phyloP scores from a whole-genome alignment of 2,888 invertebrate genomes.

The Carcina quercana region DNA sequence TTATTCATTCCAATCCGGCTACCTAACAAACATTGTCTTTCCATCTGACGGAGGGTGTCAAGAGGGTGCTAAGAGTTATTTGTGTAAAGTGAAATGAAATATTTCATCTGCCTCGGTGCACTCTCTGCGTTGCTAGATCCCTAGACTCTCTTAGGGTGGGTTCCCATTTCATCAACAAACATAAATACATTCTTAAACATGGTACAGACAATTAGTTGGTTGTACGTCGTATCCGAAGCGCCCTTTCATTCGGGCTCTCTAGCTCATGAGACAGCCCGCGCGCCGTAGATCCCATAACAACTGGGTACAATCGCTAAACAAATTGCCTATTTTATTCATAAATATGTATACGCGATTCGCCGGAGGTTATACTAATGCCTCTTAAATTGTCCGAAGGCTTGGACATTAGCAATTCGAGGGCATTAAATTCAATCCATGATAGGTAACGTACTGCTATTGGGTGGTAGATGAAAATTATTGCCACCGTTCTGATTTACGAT shows the following conservation, averaged over 20 bases:
- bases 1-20: too few relatives aligned
- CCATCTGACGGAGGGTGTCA: too few relatives aligned
- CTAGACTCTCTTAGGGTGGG: too few relatives aligned
- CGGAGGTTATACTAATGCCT: slow-evolving; percentile 46
- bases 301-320: slow-evolving; percentile 22
- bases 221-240: slow-evolving; percentile 41
- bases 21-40: too few relatives aligned
- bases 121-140: too few relatives aligned
- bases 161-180: too few relatives aligned
- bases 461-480: slow-evolving; percentile 43
- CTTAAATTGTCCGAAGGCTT: slow-evolving; percentile 51
- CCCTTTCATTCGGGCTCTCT: slow-evolving; percentile 32
- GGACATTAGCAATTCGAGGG: slow-evolving; percentile 40
- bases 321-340: slow-evolving; percentile 53
- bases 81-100: too few relatives aligned
- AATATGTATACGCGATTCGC: slow-evolving; percentile 54
- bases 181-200: too few relatives aligned
- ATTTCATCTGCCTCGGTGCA: too few relatives aligned
- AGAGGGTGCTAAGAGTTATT: too few relatives aligned
- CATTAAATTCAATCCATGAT: slow-evolving; percentile 52
- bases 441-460: slow-evolving; percentile 31
- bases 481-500: slow-evolving; percentile 40
- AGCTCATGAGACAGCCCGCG: slow-evolving; percentile 28
- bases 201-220: too few relatives aligned
- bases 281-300: slow-evolving; percentile 35